Percentiles rank a stretch among this genome's conserved stretches.
Conservation (phyloP, 2,888 invertebrate species). For the Perithous albicinctus region DNA sequence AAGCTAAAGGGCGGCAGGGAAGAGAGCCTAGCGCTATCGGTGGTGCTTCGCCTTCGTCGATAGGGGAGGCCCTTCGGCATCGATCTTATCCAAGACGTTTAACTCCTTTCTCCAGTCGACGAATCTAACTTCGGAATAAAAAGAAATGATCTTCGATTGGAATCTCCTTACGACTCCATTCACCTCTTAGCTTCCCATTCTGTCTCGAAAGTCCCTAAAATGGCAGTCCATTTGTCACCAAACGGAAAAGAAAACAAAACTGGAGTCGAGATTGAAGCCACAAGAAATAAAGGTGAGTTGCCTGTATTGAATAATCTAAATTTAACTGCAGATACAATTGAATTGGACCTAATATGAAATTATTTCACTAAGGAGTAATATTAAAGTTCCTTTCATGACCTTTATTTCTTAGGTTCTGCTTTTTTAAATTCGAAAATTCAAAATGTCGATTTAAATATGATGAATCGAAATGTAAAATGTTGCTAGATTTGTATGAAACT, state of each 20-base stretch:
- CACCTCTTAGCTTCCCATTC: not conserved
- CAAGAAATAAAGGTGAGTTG: too few species aligned
- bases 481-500: too few species aligned
- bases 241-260: slow-evolving; percentile 33
- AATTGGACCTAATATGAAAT: too few species aligned
- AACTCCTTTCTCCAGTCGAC: not conserved
- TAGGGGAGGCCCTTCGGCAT: slow-evolving; percentile 8
- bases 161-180: not conserved
- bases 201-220: not conserved
- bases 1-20: slow-evolving; percentile 1
- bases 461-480: too few species aligned
- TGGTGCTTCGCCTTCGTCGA: slow-evolving; percentile 19
- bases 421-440: too few species aligned
- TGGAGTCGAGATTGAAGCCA: slow-evolving; percentile 27
- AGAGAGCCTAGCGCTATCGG: slow-evolving; percentile 2
- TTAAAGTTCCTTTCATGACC: too few species aligned
- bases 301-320: too few species aligned
- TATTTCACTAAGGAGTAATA: too few species aligned
- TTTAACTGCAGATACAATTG: too few species aligned
- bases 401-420: too few species aligned
- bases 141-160: slow-evolving; percentile 15
- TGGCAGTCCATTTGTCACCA: slow-evolving; percentile 36
- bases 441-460: too few species aligned
- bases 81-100: slow-evolving; percentile 30
- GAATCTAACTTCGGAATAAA: slow-evolving; percentile 2